phyloP scores from a whole-genome alignment of 2,888 invertebrate species.

The Synanthedon tipuliformis region DNA sequence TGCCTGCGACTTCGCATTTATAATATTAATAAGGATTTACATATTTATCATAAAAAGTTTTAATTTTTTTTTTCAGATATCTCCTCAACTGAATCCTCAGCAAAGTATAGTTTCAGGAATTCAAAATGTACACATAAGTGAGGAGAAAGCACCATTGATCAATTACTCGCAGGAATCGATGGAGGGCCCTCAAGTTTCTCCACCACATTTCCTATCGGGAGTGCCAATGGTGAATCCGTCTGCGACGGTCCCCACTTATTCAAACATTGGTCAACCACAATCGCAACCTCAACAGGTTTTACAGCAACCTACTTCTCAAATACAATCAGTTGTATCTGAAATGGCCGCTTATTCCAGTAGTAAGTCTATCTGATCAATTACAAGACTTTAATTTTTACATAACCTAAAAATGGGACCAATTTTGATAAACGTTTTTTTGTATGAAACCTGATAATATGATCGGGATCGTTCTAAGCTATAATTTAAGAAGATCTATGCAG shows the following conservation, averaged over 20 bases:
- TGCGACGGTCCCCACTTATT: conserved; percentile 13
- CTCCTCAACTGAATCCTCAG: conserved; percentile 23
- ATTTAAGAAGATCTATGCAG: no score
- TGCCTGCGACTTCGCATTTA: no score
- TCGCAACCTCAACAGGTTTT: neutral
- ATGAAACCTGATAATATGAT: no score
- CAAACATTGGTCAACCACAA: conserved; percentile 13
- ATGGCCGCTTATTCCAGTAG: conserved; percentile 63
- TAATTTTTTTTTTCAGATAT: conserved; percentile 22
- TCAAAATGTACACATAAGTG: conserved; percentile 36
- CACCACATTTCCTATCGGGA: conserved; percentile 59
- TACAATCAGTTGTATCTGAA: conserved; percentile 55
- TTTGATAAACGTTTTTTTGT: no score
- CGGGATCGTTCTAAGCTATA: no score
- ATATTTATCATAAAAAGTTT: neutral
- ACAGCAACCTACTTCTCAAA: conserved; percentile 32
- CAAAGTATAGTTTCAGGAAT: conserved; percentile 30
- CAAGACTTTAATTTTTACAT: no score
- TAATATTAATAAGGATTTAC: neutral
- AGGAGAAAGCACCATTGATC: conserved; percentile 36
- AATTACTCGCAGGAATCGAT: conserved; percentile 22
- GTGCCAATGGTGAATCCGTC: conserved; percentile 64
- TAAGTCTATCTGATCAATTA: conserved; percentile 27
- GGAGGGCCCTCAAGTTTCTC: conserved; percentile 10
- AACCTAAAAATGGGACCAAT: no score